A percentile compares a stretch with the other conserved stretches of the same genome.
These are phyloP conservation scores for Drosophila chauvacae DNA, from an alignment of 1,140 invertebrate species.

Conservation along the genomic window DNA sequence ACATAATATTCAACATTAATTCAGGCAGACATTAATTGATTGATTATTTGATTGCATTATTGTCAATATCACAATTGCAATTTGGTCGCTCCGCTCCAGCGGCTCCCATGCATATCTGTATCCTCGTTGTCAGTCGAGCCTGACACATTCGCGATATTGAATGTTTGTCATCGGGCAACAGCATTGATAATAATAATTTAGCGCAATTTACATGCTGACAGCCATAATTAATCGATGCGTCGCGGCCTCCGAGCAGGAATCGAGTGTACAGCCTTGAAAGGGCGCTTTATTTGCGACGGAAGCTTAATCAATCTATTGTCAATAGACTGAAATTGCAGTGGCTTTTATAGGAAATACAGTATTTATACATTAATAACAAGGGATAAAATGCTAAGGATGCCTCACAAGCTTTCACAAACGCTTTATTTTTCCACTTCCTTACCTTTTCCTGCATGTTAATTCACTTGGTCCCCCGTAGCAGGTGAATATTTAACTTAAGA, in stretches of 20 bases:
- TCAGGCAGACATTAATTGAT: constrained; percentile 79
- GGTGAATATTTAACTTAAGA: constrained; percentile 38
- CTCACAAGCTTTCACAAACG: neutral
- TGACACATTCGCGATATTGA: constrained; percentile 40
- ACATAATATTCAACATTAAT: constrained; percentile 79
- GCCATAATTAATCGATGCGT: constrained; percentile 69
- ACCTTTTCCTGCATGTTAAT: neutral
- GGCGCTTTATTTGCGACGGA: neutral
- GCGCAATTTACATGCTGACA: constrained; percentile 77
- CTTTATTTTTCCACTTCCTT: neutral
- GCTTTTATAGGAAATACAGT: neutral
- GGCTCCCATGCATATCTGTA: constrained; percentile 16
- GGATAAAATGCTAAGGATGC: neutral
- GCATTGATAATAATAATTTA: constrained; percentile 72
- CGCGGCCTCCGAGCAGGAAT: constrained; percentile 1
- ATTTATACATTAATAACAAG: neutral
- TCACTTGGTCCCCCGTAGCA: constrained; percentile 5
- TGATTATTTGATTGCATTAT: constrained; percentile 83
- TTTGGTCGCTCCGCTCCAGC: constrained; percentile 43
- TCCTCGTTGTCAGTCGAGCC: constrained; percentile 39
- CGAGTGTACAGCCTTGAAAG: constrained; percentile 3
- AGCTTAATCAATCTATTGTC: neutral
- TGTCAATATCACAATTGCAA: constrained; percentile 77
- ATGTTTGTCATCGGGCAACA: constrained; percentile 36
- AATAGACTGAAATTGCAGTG: neutral